phyloP scores from a whole-genome alignment of 2,888 invertebrate genomes.

The Sarcophaga carnaria region DNA sequence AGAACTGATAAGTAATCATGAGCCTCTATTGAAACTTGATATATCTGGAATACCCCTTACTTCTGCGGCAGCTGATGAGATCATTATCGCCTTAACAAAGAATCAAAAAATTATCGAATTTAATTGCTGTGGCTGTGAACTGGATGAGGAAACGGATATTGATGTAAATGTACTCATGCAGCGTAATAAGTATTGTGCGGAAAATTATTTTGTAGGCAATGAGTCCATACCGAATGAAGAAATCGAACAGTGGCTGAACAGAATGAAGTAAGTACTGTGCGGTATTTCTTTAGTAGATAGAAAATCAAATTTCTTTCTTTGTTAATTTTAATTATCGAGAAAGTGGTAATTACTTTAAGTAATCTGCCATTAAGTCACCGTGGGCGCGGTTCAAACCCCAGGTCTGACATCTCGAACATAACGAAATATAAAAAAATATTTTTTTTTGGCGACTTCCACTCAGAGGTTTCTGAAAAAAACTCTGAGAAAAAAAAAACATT shows the following conservation, averaged over 20 bases:
- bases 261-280: constrained; percentile 66
- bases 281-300: neutral
- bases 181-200: constrained; percentile 73
- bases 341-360: too few species aligned
- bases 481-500: too few species aligned
- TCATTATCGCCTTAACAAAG: constrained; percentile 72
- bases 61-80: constrained; percentile 2
- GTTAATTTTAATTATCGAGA: neutral
- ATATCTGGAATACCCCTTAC: constrained; percentile 72
- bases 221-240: constrained; percentile 70
- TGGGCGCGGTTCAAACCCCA: too few species aligned
- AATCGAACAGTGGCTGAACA: constrained; percentile 70
- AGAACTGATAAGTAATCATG: constrained; percentile 72
- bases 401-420: too few species aligned
- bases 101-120: constrained; percentile 73
- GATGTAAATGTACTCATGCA: constrained; percentile 75
- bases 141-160: constrained; percentile 73
- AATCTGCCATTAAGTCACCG: too few species aligned
- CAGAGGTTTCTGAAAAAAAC: too few species aligned
- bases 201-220: constrained; percentile 73
- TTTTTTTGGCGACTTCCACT: too few species aligned
- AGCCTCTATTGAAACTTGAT: constrained; percentile 70
- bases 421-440: too few species aligned
- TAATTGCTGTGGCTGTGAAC: constrained; percentile 74
- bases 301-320: neutral